phyloP scores from a whole-genome alignment of 1,140 invertebrate species.

The Monochamus saltuarius region DNA sequence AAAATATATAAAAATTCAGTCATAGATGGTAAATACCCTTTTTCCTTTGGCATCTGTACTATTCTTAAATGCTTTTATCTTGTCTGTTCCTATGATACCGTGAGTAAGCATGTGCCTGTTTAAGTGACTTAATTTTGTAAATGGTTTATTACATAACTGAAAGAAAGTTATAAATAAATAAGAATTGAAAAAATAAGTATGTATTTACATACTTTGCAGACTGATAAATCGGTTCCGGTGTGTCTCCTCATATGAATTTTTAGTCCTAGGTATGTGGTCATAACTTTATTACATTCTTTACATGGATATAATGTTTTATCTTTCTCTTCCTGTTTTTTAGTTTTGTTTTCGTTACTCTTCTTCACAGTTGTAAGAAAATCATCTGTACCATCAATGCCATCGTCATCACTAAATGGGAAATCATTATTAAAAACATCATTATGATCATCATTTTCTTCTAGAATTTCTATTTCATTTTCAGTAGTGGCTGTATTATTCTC shows the following conservation, averaged over 20 bases:
- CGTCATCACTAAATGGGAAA: slow-evolving; percentile 33
- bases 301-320: slow-evolving; percentile 40
- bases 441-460: slow-evolving; percentile 8
- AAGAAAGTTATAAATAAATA: slow-evolving; percentile 12
- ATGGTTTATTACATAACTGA: slow-evolving; percentile 47
- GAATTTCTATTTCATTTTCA: slow-evolving; percentile 3
- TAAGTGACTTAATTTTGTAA: slow-evolving; percentile 46
- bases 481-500: slow-evolving; percentile 4
- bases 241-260: slow-evolving; percentile 45
- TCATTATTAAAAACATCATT: slow-evolving; percentile 25
- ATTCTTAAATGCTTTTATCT: slow-evolving; percentile 24
- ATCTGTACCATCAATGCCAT: slow-evolving; percentile 31
- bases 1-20: slow-evolving; percentile 9
- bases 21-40: slow-evolving; percentile 19
- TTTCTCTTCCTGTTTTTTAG: slow-evolving; percentile 13
- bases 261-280: slow-evolving; percentile 41
- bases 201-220: slow-evolving; percentile 37
- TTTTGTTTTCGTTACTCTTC: slow-evolving; percentile 16
- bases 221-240: slow-evolving; percentile 39
- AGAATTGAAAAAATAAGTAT: slow-evolving; percentile 15
- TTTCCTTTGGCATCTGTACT: slow-evolving; percentile 25
- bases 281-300: slow-evolving; percentile 44
- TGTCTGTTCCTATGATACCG: slow-evolving; percentile 31
- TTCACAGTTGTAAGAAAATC: slow-evolving; percentile 19
- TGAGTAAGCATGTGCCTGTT: slow-evolving; percentile 44